Conservation (phyloP, 2,797 vertebrate species). For the Lemur catta region DNA sequence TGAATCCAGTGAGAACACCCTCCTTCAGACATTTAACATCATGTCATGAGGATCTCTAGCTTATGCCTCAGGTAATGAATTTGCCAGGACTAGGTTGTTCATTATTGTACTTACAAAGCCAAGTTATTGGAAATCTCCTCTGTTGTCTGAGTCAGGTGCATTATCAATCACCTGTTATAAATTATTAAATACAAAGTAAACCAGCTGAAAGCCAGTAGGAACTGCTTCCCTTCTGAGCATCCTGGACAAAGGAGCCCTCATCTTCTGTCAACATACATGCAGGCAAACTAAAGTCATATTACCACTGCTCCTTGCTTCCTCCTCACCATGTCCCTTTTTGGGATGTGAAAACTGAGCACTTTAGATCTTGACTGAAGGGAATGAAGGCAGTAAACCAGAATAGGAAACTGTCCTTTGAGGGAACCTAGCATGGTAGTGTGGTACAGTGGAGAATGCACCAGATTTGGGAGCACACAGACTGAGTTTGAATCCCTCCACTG, state of each 20-base stretch:
- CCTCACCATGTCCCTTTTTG: not conserved
- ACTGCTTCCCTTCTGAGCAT: not conserved
- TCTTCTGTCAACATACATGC: not conserved
- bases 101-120: constrained; percentile 54
- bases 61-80: constrained; percentile 24
- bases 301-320: not conserved
- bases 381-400: not conserved
- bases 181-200: constrained; percentile 59
- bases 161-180: constrained; percentile 31
- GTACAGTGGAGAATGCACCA: not conserved
- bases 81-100: constrained; percentile 35
- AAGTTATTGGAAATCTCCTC: constrained; percentile 39
- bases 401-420: not conserved
- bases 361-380: not conserved
- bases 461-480: not conserved
- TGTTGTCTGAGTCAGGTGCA: constrained; percentile 22
- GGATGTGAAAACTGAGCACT: not conserved
- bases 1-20: not conserved
- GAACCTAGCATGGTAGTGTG: not conserved
- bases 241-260: not conserved
- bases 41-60: not conserved
- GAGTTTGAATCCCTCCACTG: not conserved
- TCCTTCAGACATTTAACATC: not conserved
- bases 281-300: not conserved
- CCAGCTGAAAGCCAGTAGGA: not conserved